Evolutionary conservation across 2,888 invertebrate species (phyloP).

Genomic region (Philaethria dido): DNA sequence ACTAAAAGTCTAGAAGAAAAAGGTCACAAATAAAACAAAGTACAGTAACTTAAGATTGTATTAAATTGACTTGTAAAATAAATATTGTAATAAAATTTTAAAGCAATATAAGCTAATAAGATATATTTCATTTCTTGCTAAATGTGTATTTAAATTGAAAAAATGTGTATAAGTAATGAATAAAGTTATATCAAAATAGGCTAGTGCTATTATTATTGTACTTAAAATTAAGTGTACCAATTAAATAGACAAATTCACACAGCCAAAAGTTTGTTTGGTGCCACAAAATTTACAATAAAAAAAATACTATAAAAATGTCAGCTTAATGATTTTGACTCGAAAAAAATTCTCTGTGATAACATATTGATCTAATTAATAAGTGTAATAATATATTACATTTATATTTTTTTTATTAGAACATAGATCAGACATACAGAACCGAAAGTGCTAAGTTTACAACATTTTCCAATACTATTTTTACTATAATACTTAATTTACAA

Average conservation of each 20-base stretch:
- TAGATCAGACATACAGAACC: too few relatives aligned
- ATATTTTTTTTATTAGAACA: too few relatives aligned
- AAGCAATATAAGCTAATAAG: constrained; percentile 17
- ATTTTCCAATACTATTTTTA: not conserved
- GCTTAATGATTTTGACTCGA: not conserved
- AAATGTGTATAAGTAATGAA: constrained; percentile 20
- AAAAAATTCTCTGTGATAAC: not conserved
- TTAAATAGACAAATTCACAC: constrained; percentile 13
- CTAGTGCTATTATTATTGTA: constrained; percentile 19
- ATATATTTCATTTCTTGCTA: constrained; percentile 1
- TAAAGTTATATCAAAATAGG: constrained; percentile 25
- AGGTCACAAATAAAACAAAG: constrained; percentile 27
- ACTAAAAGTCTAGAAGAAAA: not conserved
- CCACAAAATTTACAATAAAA: constrained; percentile 14
- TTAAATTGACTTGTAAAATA: constrained; percentile 31
- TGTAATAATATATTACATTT: too few relatives aligned
- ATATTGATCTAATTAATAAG: too few relatives aligned
- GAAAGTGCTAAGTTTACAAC: too few relatives aligned
- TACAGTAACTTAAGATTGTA: constrained; percentile 27
- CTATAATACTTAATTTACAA: too few relatives aligned
- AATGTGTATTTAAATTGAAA: constrained; percentile 23
- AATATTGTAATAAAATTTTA: constrained; percentile 16
- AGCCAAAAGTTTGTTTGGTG: constrained; percentile 1
- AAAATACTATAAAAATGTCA: not conserved
- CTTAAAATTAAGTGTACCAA: constrained; percentile 7